A percentile compares a stretch with the other conserved stretches of the same genome.
Evolutionary conservation across 2,888 invertebrate genomes (phyloP).

Genomic region (Hydropsyche betteni): DNA sequence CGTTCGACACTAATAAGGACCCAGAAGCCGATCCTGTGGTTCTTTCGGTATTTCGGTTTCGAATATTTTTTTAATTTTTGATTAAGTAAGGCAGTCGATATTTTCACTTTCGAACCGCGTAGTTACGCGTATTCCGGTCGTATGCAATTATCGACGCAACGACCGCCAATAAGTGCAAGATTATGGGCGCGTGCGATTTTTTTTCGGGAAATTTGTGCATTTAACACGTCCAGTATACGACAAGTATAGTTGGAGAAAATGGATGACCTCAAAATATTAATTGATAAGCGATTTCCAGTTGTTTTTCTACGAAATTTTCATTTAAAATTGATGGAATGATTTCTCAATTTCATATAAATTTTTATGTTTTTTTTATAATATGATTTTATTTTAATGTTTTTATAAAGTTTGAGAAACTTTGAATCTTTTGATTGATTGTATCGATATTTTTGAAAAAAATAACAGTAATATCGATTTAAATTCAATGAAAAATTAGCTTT

Average conservation of each 20-base stretch:
- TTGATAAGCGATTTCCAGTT: too few species aligned
- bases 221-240: constrained; percentile 4
- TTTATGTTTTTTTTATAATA: too few species aligned
- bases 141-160: constrained; percentile 17
- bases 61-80: constrained; percentile 10
- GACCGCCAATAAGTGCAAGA: constrained; percentile 16
- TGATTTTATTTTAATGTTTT: too few species aligned
- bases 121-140: constrained; percentile 10
- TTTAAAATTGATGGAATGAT: too few species aligned
- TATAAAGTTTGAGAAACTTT: too few species aligned
- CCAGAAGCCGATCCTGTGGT: not conserved
- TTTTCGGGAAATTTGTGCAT: constrained; percentile 6
- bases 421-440: too few species aligned
- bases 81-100: not conserved
- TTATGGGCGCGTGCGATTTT: constrained; percentile 18
- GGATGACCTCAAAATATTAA: not conserved
- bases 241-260: constrained; percentile 11
- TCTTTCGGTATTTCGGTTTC: not conserved
- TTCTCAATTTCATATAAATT: too few species aligned
- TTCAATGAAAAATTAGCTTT: too few species aligned
- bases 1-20: constrained; percentile 17
- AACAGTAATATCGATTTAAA: too few species aligned
- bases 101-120: constrained; percentile 28
- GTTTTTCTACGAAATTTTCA: too few species aligned
- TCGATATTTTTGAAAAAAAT: too few species aligned